A percentile compares a stretch with the other conserved stretches of the same genome.
Conservation (phyloP, 2,113 vertebrate genomes). For the Phalacrocorax brasilianus region DNA sequence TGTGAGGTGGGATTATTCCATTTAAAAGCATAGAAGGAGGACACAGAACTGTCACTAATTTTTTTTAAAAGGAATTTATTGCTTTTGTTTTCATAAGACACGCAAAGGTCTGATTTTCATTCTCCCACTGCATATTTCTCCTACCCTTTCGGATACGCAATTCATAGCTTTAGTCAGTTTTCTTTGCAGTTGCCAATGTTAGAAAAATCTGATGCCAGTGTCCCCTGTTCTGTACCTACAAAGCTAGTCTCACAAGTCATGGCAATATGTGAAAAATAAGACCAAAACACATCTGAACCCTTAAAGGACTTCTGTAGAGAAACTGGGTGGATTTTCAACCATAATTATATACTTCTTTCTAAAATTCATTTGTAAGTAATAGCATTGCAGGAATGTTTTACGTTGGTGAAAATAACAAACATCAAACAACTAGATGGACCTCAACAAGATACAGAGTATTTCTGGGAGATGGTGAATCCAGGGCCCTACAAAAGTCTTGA, state of each 20-base stretch:
- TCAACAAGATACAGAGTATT: neutral
- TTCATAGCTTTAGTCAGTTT: neutral
- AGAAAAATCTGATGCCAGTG: neutral
- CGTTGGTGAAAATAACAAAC: neutral
- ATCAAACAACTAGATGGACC: neutral
- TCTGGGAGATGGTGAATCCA: neutral
- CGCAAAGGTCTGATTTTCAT: neutral
- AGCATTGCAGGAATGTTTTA: neutral
- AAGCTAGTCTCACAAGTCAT: neutral
- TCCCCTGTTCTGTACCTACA: neutral
- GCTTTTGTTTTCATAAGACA: neutral
- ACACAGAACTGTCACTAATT: neutral
- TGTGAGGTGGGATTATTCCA: neutral
- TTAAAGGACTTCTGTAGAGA: neutral
- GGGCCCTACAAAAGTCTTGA: neutral
- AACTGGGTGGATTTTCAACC: neutral
- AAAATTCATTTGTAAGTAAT: neutral
- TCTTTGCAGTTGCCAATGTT: neutral
- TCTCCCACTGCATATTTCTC: neutral
- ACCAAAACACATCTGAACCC: rapidly evolving
- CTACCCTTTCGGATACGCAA: neutral
- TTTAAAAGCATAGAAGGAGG: neutral
- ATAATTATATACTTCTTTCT: neutral
- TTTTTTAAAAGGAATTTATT: neutral
- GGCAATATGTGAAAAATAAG: neutral